phyloP scores from a whole-genome alignment of 2,797 vertebrate species.

The Cetoscarus ocellatus region DNA sequence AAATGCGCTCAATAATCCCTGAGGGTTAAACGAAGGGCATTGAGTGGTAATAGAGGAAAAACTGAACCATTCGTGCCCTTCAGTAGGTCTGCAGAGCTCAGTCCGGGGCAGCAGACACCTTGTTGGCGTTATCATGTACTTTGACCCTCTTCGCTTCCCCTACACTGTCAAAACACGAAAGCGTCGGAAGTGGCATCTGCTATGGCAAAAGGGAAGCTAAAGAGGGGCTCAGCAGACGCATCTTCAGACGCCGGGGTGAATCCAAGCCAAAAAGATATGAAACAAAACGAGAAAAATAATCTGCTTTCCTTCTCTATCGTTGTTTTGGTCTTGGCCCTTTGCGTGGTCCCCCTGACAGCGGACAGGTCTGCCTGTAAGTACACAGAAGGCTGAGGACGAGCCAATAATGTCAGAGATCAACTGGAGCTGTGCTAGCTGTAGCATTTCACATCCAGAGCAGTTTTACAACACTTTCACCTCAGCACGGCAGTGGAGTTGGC shows the following conservation, averaged over 20 bases:
- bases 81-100: background rate
- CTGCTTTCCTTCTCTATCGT: constrained; percentile 24
- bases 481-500: rapidly evolving
- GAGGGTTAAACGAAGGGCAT: no score
- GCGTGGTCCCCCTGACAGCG: constrained; percentile 69
- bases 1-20: no score
- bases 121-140: constrained; percentile 24
- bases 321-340: constrained; percentile 65
- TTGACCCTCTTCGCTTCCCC: constrained; percentile 77
- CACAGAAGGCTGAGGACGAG: background rate
- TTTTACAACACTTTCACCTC: background rate
- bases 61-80: no score
- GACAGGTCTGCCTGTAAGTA: constrained; percentile 77
- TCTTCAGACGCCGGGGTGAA: background rate
- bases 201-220: constrained; percentile 66
- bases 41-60: no score
- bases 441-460: rapidly evolving
- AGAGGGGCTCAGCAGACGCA: constrained; percentile 19
- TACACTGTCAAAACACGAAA: constrained; percentile 69
- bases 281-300: background rate
- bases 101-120: background rate
- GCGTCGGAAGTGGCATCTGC: constrained; percentile 52
- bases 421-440: constrained; percentile 2
- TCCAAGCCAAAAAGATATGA: constrained; percentile 44
- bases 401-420: background rate